These are phyloP conservation scores for Pipra filicauda DNA, from an alignment of 2,113 vertebrate species.

Conservation along the genomic window DNA sequence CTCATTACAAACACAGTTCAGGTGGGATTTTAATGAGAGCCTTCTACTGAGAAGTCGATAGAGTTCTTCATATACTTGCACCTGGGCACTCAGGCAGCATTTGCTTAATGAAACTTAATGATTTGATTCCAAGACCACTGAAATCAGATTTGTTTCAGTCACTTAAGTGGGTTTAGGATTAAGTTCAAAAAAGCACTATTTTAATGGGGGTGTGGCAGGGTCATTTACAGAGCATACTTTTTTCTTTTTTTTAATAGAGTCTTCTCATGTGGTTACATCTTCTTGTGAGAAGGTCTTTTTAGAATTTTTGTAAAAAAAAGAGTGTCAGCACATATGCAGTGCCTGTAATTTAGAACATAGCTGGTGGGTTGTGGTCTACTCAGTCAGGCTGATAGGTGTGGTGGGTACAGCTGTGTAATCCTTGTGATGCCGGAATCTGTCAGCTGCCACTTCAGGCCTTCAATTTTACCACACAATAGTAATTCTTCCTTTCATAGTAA, in stretches of 20 bases:
- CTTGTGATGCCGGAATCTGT: background rate
- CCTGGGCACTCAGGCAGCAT: background rate
- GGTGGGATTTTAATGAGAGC: background rate
- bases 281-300: background rate
- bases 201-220: background rate
- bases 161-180: background rate
- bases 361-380: background rate
- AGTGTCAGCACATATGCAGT: background rate
- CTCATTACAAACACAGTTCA: background rate
- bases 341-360: background rate
- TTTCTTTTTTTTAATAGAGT: background rate
- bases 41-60: background rate
- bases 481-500: background rate
- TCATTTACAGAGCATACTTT: background rate
- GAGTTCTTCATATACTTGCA: background rate
- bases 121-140: background rate
- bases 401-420: background rate
- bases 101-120: background rate
- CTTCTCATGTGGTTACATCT: constrained; percentile 36
- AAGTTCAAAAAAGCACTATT: background rate
- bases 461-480: background rate
- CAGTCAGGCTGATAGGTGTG: background rate
- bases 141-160: background rate
- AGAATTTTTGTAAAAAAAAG: background rate
- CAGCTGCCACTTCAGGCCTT: background rate